Percentiles rank a stretch among this genome's conserved stretches.
Evolutionary conservation across 1,140 invertebrate species (phyloP).

Genomic region (Leptonema lineaticorne): DNA sequence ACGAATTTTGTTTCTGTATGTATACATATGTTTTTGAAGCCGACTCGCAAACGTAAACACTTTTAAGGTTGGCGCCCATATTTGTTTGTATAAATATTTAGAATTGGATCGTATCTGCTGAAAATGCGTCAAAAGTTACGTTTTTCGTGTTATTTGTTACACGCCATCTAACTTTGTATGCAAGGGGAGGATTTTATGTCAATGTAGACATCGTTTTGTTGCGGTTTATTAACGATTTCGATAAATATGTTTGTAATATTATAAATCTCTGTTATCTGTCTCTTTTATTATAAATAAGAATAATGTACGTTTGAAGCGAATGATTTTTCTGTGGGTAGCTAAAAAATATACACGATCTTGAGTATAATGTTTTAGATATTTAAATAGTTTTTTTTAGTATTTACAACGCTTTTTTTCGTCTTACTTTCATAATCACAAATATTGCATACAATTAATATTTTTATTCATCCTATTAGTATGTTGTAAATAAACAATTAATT

Average conservation of each 20-base stretch:
- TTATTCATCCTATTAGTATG: too few species aligned
- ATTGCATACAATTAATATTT: too few species aligned
- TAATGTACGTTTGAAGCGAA: too few species aligned
- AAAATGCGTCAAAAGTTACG: constrained; percentile 5
- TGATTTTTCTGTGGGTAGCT: too few species aligned
- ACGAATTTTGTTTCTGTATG: neutral
- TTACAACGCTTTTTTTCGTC: too few species aligned
- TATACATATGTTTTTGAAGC: neutral
- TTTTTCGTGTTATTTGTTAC: neutral
- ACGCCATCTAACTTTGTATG: constrained; percentile 6
- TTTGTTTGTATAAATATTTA: neutral
- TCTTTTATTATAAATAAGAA: too few species aligned
- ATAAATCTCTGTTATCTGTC: too few species aligned
- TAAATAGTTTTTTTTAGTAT: too few species aligned
- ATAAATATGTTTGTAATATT: too few species aligned
- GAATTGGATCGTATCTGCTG: neutral
- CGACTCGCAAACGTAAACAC: neutral
- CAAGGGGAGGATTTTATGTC: constrained; percentile 11
- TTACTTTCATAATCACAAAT: too few species aligned
- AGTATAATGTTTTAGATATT: too few species aligned
- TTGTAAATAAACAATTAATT: too few species aligned
- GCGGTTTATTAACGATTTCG: neutral
- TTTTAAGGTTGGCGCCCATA: neutral
- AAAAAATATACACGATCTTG: neutral
- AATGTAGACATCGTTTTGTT: constrained; percentile 10